A percentile compares a stretch with the other conserved stretches of the same genome.
Conservation (phyloP, 2,797 vertebrate genomes). For the Antennarius maculatus region DNA sequence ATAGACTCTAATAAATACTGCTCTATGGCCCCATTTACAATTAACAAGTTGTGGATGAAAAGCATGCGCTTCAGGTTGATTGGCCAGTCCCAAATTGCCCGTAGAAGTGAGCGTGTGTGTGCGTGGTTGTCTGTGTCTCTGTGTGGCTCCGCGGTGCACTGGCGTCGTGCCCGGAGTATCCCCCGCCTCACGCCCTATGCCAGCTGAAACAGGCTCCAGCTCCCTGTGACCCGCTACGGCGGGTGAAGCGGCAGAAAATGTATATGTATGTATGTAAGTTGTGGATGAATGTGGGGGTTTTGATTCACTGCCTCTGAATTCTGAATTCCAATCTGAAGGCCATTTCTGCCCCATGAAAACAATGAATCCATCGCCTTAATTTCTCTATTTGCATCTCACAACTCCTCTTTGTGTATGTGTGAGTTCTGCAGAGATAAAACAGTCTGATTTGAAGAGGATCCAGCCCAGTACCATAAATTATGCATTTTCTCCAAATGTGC, state of each 20-base stretch:
- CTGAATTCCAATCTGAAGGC: constrained; percentile 8
- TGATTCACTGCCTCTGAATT: neutral
- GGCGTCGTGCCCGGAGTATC: too few relatives aligned
- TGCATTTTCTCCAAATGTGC: constrained; percentile 58
- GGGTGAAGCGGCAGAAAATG: too few relatives aligned
- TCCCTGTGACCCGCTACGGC: neutral
- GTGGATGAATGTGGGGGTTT: too few relatives aligned
- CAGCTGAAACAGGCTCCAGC: neutral
- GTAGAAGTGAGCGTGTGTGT: too few relatives aligned
- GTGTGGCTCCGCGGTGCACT: too few relatives aligned
- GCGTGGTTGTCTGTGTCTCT: too few relatives aligned
- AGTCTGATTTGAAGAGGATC: constrained; percentile 33
- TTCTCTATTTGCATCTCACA: constrained; percentile 41
- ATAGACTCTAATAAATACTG: constrained; percentile 37
- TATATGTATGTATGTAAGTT: too few relatives aligned
- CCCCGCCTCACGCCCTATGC: too few relatives aligned
- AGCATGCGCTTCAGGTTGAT: too few relatives aligned
- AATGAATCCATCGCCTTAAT: constrained; percentile 26
- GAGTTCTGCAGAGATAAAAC: constrained; percentile 28
- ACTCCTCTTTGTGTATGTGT: constrained; percentile 20
- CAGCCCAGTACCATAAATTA: constrained; percentile 59
- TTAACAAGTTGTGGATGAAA: constrained; percentile 10
- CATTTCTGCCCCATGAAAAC: constrained; percentile 23
- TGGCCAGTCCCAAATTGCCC: too few relatives aligned
- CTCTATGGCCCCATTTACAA: constrained; percentile 40